Percentiles rank a stretch among this genome's conserved stretches.
phyloP scores from a whole-genome alignment of 2,113 vertebrate genomes.

The Stegostoma tigrinum region DNA sequence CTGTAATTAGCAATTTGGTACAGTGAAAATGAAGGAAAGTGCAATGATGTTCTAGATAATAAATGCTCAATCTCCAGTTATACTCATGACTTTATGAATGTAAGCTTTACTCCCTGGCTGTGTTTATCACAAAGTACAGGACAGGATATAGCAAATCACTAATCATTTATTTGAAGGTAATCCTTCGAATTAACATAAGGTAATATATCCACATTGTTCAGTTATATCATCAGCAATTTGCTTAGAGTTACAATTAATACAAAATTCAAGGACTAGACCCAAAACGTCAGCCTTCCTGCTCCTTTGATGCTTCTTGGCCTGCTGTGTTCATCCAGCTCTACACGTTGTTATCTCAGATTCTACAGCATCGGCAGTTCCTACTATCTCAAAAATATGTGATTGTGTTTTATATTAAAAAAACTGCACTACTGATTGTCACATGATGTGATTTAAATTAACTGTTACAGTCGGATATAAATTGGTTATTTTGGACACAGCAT shows the following conservation, averaged over 20 bases:
- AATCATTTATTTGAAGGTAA: not conserved
- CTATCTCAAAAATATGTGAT: not conserved
- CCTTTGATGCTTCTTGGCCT: no score
- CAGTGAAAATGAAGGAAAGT: not conserved
- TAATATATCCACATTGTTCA: not conserved
- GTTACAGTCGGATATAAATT: not conserved
- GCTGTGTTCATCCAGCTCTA: no score
- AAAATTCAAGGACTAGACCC: not conserved
- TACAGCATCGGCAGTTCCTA: no score
- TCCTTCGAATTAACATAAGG: not conserved
- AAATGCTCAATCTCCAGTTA: not conserved
- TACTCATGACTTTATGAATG: not conserved
- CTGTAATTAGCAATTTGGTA: no score
- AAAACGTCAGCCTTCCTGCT: no score
- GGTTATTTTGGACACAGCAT: not conserved
- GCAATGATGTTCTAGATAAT: not conserved
- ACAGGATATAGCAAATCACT: not conserved
- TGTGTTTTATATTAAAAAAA: not conserved
- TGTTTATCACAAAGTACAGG: not conserved
- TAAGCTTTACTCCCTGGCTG: not conserved
- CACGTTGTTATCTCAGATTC: no score
- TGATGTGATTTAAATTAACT: not conserved
- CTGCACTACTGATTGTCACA: not conserved
- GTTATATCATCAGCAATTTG: not conserved
- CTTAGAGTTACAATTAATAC: not conserved